A percentile compares a stretch with the other conserved stretches of the same genome.
Evolutionary conservation across 2,797 vertebrate species (phyloP).

Genomic region (Syndactyla subalaris): DNA sequence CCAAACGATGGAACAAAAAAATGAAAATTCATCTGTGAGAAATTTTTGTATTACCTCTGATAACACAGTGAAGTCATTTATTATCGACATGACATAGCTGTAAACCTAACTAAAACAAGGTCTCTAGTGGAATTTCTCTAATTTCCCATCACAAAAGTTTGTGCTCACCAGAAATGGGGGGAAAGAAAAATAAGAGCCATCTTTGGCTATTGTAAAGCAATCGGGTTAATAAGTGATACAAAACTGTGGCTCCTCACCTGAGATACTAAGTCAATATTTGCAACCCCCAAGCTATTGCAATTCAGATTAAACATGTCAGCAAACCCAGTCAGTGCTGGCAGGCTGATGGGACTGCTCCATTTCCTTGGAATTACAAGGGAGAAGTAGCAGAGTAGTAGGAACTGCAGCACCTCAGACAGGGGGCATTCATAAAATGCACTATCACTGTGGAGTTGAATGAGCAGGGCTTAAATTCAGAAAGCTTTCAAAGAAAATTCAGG

Average conservation of each 20-base stretch:
- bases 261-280: not conserved
- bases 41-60: not conserved
- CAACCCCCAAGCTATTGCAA: not conserved
- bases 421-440: not conserved
- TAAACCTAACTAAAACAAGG: not conserved
- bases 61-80: not conserved
- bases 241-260: not conserved
- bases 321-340: not conserved
- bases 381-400: not conserved
- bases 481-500: not conserved
- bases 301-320: not conserved
- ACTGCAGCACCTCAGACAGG: fast-evolving
- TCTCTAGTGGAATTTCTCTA: not conserved
- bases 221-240: not conserved
- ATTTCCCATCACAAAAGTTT: not conserved
- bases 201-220: not conserved
- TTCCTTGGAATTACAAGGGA: not conserved
- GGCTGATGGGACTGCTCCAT: not conserved
- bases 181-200: fast-evolving
- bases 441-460: not conserved
- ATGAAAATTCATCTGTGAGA: not conserved
- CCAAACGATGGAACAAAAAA: not conserved
- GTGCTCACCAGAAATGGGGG: fast-evolving
- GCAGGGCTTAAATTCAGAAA: not conserved
- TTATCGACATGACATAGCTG: not conserved